phyloP scores from a whole-genome alignment of 2,113 vertebrate genomes.

The Puntigrus tetrazona region DNA sequence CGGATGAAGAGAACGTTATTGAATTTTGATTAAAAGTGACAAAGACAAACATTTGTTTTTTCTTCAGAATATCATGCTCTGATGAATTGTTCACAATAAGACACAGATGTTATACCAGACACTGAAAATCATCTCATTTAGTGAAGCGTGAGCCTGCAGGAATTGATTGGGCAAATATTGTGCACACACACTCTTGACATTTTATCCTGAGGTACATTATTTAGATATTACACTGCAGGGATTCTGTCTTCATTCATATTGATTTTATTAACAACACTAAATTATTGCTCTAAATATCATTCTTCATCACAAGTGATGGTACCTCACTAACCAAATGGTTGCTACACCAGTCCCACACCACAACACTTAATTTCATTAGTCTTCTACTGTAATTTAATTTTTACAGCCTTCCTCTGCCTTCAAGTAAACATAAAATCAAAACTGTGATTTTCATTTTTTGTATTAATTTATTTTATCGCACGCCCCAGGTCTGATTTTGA shows the following conservation, averaged over 20 bases:
- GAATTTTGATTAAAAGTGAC: not conserved
- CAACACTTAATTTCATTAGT: not conserved
- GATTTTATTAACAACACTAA: conserved; percentile 28
- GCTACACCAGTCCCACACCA: not conserved
- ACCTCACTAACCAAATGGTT: not conserved
- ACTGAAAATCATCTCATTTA: not conserved
- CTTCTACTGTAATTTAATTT: not conserved
- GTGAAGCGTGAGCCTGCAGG: not conserved
- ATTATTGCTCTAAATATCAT: not conserved
- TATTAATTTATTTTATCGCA: too few species aligned
- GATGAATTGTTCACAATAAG: not conserved
- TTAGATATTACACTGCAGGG: not conserved
- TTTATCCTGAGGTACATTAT: not conserved
- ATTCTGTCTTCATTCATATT: conserved; percentile 15
- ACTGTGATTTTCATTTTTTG: not conserved
- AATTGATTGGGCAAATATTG: conserved; percentile 8
- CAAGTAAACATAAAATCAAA: not conserved
- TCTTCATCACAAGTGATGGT: not conserved
- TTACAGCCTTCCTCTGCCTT: not conserved
- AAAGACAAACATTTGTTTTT: not conserved
- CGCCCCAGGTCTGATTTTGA: not conserved
- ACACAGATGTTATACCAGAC: not conserved
- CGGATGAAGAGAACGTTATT: not conserved
- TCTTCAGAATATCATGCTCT: not conserved
- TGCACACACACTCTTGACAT: not conserved